Percentiles rank a stretch among this genome's conserved stretches.
phyloP scores from a whole-genome alignment of 2,113 vertebrate genomes.

The Saccopteryx leptura region DNA sequence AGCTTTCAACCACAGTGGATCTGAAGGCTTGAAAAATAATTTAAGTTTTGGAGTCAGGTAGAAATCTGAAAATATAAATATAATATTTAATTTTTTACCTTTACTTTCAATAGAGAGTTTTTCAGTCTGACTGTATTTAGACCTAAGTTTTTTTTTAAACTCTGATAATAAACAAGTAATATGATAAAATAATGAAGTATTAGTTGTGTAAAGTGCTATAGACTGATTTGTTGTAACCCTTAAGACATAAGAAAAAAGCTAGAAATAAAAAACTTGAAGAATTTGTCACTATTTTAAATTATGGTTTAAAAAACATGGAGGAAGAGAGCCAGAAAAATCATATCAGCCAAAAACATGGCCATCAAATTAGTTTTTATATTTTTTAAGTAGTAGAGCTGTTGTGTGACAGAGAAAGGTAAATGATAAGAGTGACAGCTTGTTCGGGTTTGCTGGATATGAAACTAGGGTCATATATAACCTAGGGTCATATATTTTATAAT shows the following conservation, averaged over 20 bases:
- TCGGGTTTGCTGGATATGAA: neutral
- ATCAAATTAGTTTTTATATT: conserved; percentile 53
- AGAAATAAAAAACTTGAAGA: conserved; percentile 43
- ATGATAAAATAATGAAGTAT: neutral
- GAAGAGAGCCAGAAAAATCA: conserved; percentile 44
- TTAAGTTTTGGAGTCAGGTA: neutral
- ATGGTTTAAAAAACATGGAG: conserved; percentile 49
- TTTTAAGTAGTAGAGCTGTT: conserved; percentile 21
- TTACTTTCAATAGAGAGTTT: conserved; percentile 54
- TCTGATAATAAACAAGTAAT: conserved; percentile 25
- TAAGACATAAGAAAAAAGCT: conserved; percentile 18
- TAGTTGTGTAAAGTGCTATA: conserved; percentile 19
- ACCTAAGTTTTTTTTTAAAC: neutral
- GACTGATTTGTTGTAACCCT: neutral
- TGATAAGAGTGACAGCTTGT: neutral
- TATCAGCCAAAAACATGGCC: neutral
- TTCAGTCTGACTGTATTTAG: conserved; percentile 19
- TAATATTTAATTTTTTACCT: conserved; percentile 57
- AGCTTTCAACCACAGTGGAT: conserved; percentile 39
- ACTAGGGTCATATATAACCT: neutral
- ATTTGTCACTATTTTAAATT: conserved; percentile 56
- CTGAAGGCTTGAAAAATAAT: conserved; percentile 57
- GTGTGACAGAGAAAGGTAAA: conserved; percentile 21
- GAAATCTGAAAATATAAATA: conserved; percentile 59
- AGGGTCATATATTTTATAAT: conserved; percentile 11